Percentiles rank a stretch among this genome's conserved stretches.
phyloP scores from a whole-genome alignment of 2,113 vertebrate species.

The Ictidomys tridecemlineatus region DNA sequence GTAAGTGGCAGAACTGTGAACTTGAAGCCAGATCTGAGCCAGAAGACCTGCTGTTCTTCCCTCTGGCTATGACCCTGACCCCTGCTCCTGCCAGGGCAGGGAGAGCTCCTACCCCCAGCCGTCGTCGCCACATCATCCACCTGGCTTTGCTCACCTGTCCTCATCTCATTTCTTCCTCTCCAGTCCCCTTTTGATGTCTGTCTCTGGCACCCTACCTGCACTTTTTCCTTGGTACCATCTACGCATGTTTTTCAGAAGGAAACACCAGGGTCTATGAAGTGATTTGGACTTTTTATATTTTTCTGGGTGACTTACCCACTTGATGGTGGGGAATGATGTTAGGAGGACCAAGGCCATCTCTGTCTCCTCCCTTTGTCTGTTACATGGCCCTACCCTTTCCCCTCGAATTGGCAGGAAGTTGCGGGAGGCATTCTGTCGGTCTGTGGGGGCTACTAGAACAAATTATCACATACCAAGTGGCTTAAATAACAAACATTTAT shows the following conservation, averaged over 20 bases:
- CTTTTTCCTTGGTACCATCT: not conserved
- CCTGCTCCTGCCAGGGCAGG: rapidly evolving
- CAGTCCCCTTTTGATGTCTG: not conserved
- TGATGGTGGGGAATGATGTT: not conserved
- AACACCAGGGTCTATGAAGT: not conserved
- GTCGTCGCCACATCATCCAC: not conserved
- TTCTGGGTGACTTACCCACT: not conserved
- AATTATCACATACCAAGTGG: not conserved
- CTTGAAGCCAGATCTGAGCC: not conserved
- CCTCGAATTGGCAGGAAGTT: not conserved
- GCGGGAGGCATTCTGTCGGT: not conserved
- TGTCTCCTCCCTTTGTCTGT: not conserved
- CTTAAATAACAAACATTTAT: not conserved
- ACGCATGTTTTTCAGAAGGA: not conserved
- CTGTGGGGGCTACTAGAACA: not conserved
- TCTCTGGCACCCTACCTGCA: not conserved
- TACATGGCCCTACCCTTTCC: not conserved
- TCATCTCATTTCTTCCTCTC: not conserved
- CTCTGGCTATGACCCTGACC: no score
- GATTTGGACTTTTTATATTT: not conserved
- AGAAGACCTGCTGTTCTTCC: no score
- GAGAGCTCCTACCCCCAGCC: not conserved
- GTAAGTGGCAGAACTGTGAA: not conserved
- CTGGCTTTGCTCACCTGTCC: not conserved
- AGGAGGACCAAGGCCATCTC: not conserved